Evolutionary conservation across 2,113 vertebrate species (phyloP), one percentile per base, ranked within the genome.

Genomic region (Sisor rabdophorus): DNA sequence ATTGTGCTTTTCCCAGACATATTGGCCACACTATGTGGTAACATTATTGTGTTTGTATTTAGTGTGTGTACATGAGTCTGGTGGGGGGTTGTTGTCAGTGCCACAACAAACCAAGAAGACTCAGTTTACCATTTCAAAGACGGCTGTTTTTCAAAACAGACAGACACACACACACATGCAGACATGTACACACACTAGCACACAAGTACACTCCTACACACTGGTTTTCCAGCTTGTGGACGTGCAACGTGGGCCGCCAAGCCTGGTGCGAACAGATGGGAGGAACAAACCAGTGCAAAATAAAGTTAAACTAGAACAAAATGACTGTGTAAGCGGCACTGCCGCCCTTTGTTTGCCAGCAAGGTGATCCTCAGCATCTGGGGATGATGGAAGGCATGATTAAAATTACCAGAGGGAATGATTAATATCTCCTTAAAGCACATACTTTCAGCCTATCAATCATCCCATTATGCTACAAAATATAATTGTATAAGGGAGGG

Each of bases 401-500:
- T 97, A 96, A 95, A 96, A 95, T 95, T 93, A 96, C 94, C 94
- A 93, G 93, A 91, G 92, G 93, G 94, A 94, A 98, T 98, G 97
- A 99, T 99, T 98, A 99, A 99, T 99, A 96, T 95, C 96, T 95
- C 94, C 95, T 97, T 96, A 95, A 97, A 95, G 94, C 94, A 92
- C 92, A 94, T 92, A 97, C 95, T 98, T 98, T 95, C 95, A 97
- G 95, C 95, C 94, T 98, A 99, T 98, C 97, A 98, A 99, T 99
- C 97, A 98, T 98, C 95, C 96, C 94, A 98, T 99, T 98, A 98
- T 93, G 91, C 90, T 87, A 92, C 91, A 93, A 97, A 96, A 95
- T 95, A 96, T 93, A 94, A 94, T 94, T 92, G 94, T 93, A 91
- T 93, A 93, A 95, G 93, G 94, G 90, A 90, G 95, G 95, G 92